Conservation (phyloP, 2,113 vertebrate genomes). For the Hyla sarda region DNA sequence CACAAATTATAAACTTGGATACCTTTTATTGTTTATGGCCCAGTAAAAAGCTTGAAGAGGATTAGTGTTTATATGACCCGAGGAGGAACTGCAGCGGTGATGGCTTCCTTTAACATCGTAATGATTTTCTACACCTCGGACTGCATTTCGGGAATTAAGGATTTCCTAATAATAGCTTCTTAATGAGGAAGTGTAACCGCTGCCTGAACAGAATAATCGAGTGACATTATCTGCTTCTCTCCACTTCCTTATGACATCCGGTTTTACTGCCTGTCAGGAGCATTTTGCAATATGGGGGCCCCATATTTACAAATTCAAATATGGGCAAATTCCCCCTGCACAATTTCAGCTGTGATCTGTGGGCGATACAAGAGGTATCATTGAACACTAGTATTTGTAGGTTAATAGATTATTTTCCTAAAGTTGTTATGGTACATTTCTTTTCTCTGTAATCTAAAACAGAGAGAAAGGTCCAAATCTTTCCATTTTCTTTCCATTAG, state of each 20-base stretch:
- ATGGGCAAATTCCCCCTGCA: not conserved
- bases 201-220: constrained; percentile 20
- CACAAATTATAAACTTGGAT: constrained; percentile 16
- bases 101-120: not conserved
- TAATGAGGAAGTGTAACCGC: constrained; percentile 36
- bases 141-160: not conserved
- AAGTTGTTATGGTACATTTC: too few relatives aligned
- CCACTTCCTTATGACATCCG: constrained; percentile 33
- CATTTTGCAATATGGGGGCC: not conserved
- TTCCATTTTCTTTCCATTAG: too few relatives aligned
- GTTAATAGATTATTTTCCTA: too few relatives aligned
- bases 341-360: not conserved
- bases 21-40: not conserved
- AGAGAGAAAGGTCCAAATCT: too few relatives aligned
- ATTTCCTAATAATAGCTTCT: constrained; percentile 45
- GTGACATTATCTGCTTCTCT: constrained; percentile 19
- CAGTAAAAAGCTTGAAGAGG: not conserved
- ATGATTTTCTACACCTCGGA: not conserved
- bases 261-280: constrained; percentile 14
- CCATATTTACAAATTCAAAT: not conserved
- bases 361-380: too few relatives aligned
- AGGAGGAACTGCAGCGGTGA: not conserved
- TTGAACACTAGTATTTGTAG: too few relatives aligned
- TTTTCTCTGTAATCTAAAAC: not conserved
- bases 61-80: not conserved